phyloP scores from a whole-genome alignment of 2,113 vertebrate species.

The Haemorhous mexicanus region DNA sequence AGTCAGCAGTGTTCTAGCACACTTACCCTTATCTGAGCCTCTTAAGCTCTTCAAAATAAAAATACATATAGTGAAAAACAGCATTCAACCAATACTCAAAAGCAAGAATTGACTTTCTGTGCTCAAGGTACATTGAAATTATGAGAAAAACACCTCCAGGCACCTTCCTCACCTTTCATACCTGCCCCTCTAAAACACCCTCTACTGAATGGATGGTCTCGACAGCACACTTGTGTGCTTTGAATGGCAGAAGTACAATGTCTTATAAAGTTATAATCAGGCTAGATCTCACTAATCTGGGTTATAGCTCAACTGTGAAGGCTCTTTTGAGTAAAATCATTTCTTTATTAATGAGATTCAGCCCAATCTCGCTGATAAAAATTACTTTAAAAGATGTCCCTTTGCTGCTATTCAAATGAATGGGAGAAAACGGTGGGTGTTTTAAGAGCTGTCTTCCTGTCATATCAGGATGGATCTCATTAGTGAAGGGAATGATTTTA shows the following conservation, averaged over 20 bases:
- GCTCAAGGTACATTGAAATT: not conserved
- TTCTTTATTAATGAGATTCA: slow-evolving; percentile 82
- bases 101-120: not conserved
- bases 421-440: slow-evolving; percentile 76
- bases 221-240: not conserved
- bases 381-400: slow-evolving; percentile 75
- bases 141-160: slow-evolving; percentile 3
- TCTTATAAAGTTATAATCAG: slow-evolving; percentile 71
- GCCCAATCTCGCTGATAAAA: slow-evolving; percentile 74
- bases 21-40: not conserved
- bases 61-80: not conserved
- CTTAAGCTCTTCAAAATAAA: slow-evolving; percentile 25
- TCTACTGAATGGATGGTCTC: not conserved
- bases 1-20: not conserved
- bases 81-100: not conserved
- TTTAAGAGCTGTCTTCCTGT: slow-evolving; percentile 79
- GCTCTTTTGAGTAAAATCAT: slow-evolving; percentile 75
- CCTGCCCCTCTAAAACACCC: not conserved
- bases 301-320: slow-evolving; percentile 70
- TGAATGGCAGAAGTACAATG: slow-evolving; percentile 12
- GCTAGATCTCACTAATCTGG: slow-evolving; percentile 69
- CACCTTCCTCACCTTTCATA: not conserved
- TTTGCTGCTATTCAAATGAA: slow-evolving; percentile 81
- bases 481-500: slow-evolving; percentile 77
- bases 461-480: slow-evolving; percentile 81